Evolutionary conservation across 2,888 invertebrate species (phyloP).

Genomic region (Eristalinus sepulchralis): DNA sequence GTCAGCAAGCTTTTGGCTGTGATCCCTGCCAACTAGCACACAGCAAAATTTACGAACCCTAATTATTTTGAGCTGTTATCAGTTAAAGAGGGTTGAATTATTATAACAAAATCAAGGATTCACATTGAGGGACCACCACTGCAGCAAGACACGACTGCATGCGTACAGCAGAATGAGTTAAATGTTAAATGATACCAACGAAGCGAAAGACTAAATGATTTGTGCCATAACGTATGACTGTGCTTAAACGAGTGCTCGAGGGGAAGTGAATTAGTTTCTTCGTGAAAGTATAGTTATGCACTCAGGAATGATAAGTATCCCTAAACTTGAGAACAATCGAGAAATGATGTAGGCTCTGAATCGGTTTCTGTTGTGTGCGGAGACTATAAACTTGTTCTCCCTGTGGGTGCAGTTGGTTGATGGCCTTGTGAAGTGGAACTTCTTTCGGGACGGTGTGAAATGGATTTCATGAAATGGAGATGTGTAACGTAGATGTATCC

Average conservation of each 20-base stretch:
- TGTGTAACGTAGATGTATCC: too few species aligned
- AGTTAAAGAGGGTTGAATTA: conserved; percentile 58
- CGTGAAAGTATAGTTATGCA: not conserved
- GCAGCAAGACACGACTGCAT: not conserved
- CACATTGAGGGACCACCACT: not conserved
- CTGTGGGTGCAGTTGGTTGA: too few species aligned
- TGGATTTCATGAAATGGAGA: too few species aligned
- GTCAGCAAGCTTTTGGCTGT: conserved; percentile 64
- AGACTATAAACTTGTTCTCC: too few species aligned
- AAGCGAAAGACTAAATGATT: not conserved
- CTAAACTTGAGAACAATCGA: too few species aligned
- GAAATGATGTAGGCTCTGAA: too few species aligned
- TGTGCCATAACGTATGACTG: not conserved
- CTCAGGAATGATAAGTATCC: not conserved
- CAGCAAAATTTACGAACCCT: conserved; percentile 61
- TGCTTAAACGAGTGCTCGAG: not conserved
- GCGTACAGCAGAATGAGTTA: not conserved
- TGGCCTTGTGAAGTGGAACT: too few species aligned
- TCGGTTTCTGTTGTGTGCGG: too few species aligned
- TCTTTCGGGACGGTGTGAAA: too few species aligned
- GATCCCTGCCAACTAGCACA: conserved; percentile 54
- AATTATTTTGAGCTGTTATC: conserved; percentile 66
- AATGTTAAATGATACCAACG: not conserved
- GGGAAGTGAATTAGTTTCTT: not conserved
- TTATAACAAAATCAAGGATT: conserved; percentile 23